phyloP scores from a whole-genome alignment of 2,888 invertebrate genomes.

The Dioctria rufipes region DNA sequence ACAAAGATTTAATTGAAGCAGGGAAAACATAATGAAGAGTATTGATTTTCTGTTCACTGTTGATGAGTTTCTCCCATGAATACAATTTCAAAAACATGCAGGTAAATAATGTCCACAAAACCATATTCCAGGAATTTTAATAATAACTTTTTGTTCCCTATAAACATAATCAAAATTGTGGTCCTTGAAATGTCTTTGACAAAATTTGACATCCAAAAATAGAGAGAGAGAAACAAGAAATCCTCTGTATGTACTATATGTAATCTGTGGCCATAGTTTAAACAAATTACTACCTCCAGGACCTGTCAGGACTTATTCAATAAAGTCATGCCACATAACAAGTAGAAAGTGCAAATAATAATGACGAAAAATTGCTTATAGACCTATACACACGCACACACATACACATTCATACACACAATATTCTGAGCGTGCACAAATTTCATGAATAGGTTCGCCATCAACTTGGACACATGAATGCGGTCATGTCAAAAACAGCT shows the following conservation, averaged over 20 bases:
- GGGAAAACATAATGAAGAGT: too few species aligned
- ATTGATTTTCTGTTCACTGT: too few species aligned
- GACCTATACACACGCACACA: not conserved
- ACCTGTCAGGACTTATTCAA: conserved; percentile 15
- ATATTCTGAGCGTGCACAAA: conserved; percentile 5
- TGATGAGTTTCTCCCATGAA: too few species aligned
- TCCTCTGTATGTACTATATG: not conserved
- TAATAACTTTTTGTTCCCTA: too few species aligned
- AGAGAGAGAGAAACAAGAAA: not conserved
- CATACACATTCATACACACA: not conserved
- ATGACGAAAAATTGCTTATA: not conserved
- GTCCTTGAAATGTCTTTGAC: too few species aligned
- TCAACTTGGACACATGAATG: conserved; percentile 22
- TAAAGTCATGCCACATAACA: not conserved
- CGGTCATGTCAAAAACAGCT: conserved; percentile 27
- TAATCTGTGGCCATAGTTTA: not conserved
- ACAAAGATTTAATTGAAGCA: too few species aligned
- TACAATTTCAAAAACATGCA: too few species aligned
- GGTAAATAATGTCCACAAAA: too few species aligned
- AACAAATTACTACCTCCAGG: not conserved
- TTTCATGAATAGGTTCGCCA: conserved; percentile 14
- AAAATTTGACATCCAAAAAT: not conserved
- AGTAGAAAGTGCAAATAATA: not conserved
- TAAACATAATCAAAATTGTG: too few species aligned
- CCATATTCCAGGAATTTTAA: too few species aligned